These are phyloP conservation scores for Spheniscus mendiculus DNA, from an alignment of 2,113 vertebrate species.

Conservation along the genomic window DNA sequence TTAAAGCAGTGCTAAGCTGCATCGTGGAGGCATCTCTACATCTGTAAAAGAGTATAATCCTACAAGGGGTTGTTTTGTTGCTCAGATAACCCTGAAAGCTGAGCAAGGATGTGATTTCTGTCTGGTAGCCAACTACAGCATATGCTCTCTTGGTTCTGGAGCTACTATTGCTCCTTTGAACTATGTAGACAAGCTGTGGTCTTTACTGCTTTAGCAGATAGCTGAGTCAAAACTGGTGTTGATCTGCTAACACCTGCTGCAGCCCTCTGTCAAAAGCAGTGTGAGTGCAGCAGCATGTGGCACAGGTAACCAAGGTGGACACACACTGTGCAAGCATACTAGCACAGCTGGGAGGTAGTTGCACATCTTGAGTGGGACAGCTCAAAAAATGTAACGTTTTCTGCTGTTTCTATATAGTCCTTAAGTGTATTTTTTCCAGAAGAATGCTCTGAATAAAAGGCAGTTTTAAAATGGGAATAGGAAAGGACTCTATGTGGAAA, in stretches of 20 bases:
- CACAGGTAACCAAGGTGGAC: background rate
- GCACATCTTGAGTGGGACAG: background rate
- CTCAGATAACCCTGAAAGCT: background rate
- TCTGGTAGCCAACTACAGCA: background rate
- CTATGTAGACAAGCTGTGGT: background rate
- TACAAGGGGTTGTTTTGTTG: background rate
- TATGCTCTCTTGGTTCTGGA: background rate
- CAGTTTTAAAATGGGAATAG: background rate
- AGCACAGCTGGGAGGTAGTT: background rate
- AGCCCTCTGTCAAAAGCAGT: background rate
- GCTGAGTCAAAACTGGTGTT: background rate
- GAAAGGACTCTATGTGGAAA: background rate
- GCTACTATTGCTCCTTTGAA: background rate
- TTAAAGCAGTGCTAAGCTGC: background rate
- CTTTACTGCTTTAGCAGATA: background rate
- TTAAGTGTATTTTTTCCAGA: background rate
- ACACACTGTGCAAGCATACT: background rate
- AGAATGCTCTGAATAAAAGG: background rate
- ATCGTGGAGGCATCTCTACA: background rate
- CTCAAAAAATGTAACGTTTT: background rate
- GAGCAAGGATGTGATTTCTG: background rate
- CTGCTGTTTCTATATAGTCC: background rate
- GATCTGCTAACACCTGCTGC: background rate
- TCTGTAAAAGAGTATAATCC: background rate
- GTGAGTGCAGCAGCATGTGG: background rate